Conservation (phyloP, 2,797 vertebrate species). For the Malacoctenus gilli region DNA sequence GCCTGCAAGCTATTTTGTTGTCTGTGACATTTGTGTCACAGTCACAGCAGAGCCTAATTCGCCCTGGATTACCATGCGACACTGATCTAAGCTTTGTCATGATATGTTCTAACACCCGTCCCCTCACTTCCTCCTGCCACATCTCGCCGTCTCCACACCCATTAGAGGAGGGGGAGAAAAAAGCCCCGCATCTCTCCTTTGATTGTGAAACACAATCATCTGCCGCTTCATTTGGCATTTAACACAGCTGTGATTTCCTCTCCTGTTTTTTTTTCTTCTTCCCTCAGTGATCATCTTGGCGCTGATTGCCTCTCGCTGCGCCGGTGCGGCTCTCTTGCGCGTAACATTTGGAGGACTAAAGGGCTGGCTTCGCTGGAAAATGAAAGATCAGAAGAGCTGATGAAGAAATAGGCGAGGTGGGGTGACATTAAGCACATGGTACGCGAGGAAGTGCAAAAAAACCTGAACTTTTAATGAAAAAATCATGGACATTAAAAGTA, state of each 20-base stretch:
- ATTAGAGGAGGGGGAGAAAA: slow-evolving; percentile 56
- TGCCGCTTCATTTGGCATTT: slow-evolving; percentile 76
- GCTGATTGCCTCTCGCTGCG: slow-evolving; percentile 56
- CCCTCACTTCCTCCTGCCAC: slow-evolving; percentile 27
- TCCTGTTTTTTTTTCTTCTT: slow-evolving; percentile 7
- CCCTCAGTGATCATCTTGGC: slow-evolving; percentile 39
- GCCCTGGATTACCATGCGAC: slow-evolving; percentile 60
- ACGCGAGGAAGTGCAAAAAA: slow-evolving; percentile 30
- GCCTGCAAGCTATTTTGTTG: slow-evolving; percentile 55
- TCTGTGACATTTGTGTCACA: slow-evolving; percentile 58
- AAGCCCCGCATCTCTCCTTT: slow-evolving; percentile 51
- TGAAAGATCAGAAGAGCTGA: slow-evolving; percentile 35
- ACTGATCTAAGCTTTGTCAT: slow-evolving; percentile 68
- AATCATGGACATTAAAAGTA: slow-evolving; percentile 48
- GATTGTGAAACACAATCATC: slow-evolving; percentile 70
- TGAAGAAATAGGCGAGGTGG: slow-evolving; percentile 34
- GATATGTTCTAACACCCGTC: slow-evolving; percentile 66
- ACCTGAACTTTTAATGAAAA: slow-evolving; percentile 61
- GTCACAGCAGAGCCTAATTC: slow-evolving; percentile 70
- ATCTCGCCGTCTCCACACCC: slow-evolving; percentile 51
- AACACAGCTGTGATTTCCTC: slow-evolving; percentile 66
- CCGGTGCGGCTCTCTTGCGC: slow-evolving; percentile 28
- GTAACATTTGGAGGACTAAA: slow-evolving; percentile 54
- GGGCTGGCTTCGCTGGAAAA: slow-evolving; percentile 35
- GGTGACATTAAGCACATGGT: slow-evolving; percentile 39